These are phyloP conservation scores for Numenius arquata DNA, from an alignment of 2,113 vertebrate species.

Conservation along the genomic window DNA sequence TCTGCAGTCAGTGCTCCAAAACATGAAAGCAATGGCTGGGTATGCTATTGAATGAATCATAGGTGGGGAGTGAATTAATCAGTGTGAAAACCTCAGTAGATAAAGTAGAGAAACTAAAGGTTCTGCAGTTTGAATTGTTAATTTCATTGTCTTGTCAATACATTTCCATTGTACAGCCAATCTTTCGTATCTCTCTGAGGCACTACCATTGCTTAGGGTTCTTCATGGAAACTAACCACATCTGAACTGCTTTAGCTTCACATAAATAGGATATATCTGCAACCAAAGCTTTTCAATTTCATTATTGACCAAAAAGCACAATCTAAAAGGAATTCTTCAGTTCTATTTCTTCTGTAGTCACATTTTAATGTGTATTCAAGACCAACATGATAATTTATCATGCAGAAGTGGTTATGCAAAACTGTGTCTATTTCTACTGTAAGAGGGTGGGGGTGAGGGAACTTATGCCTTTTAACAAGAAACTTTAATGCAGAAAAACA, in stretches of 20 bases:
- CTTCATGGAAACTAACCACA: neutral
- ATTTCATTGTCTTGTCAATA: slow-evolving; percentile 13
- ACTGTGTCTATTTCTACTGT: neutral
- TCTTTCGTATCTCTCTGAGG: neutral
- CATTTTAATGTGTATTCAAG: neutral
- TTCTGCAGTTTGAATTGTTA: neutral
- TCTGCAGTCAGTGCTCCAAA: slow-evolving; percentile 14
- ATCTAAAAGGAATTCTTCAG: neutral
- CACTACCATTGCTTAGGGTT: neutral
- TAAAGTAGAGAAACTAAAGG: slow-evolving; percentile 14
- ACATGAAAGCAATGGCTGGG: slow-evolving; percentile 5
- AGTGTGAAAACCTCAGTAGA: neutral
- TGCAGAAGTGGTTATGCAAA: slow-evolving; percentile 18
- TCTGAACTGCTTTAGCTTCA: neutral
- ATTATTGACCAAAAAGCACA: neutral
- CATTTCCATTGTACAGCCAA: neutral
- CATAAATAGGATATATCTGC: neutral
- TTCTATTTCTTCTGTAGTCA: neutral
- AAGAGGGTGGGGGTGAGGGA: neutral
- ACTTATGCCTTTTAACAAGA: neutral
- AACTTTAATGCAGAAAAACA: slow-evolving; percentile 24
- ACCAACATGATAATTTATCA: neutral
- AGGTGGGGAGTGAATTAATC: slow-evolving; percentile 39
- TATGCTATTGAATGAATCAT: slow-evolving; percentile 51
- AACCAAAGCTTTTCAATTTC: neutral